Conservation (phyloP, 2,113 vertebrate species). For the Lophotis ruficrista region DNA sequence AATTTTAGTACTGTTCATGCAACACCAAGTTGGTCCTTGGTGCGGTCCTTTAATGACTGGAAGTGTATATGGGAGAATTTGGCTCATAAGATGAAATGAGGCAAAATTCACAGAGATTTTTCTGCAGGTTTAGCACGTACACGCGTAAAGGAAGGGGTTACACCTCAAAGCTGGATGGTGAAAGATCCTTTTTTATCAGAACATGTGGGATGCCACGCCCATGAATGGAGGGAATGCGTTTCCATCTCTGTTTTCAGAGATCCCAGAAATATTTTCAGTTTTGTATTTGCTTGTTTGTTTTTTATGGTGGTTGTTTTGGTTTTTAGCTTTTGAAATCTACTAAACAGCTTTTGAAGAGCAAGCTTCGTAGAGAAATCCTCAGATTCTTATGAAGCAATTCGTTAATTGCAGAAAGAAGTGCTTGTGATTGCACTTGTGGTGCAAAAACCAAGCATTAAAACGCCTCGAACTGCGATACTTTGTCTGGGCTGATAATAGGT, state of each 20-base stretch:
- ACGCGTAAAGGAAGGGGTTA: not conserved
- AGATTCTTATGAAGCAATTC: not conserved
- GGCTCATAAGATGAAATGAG: not conserved
- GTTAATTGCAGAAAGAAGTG: not conserved
- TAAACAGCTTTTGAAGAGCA: not conserved
- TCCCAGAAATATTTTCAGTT: not conserved
- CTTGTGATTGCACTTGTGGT: not conserved
- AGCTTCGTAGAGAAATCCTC: not conserved
- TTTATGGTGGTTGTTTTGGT: not conserved
- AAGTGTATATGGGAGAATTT: not conserved
- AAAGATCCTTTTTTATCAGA: not conserved
- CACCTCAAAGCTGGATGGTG: not conserved
- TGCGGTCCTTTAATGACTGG: not conserved
- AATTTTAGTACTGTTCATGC: not conserved
- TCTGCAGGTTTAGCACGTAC: rapidly evolving
- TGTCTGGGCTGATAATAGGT: not conserved
- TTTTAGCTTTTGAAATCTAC: not conserved
- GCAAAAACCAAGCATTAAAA: not conserved
- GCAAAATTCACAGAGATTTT: not conserved
- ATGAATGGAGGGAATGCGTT: not conserved
- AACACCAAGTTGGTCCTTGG: not conserved
- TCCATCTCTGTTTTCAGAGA: not conserved
- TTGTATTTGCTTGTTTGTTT: not conserved
- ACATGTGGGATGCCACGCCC: rapidly evolving
- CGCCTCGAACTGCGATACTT: not conserved